Conservation (phyloP, 2,888 invertebrate genomes). For the Agonopterix heracliana region DNA sequence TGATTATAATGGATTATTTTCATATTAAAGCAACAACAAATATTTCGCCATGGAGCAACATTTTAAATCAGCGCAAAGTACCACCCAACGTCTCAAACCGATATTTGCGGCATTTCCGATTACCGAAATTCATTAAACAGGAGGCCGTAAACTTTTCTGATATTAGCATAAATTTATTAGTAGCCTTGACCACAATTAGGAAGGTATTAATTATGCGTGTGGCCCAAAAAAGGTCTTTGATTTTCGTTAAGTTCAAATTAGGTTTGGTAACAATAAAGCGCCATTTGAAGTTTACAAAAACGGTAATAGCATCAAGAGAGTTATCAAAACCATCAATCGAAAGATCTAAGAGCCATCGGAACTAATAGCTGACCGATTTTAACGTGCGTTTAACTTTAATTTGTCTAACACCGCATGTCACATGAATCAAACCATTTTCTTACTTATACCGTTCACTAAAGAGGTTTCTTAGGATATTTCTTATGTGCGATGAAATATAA, state of each 20-base stretch:
- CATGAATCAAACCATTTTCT: too few relatives aligned
- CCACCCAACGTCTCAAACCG: constrained; percentile 40
- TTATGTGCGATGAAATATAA: too few relatives aligned
- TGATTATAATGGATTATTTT: too few relatives aligned
- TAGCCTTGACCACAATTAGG: constrained; percentile 48
- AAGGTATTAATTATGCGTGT: constrained; percentile 47
- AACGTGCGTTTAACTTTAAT: constrained; percentile 27
- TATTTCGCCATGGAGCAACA: constrained; percentile 4
- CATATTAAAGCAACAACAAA: too few relatives aligned
- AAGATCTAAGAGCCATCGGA: constrained; percentile 19
- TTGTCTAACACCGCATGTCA: too few relatives aligned
- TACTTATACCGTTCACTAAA: too few relatives aligned
- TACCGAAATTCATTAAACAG: constrained; percentile 50
- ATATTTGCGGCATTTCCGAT: constrained; percentile 66
- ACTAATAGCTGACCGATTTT: constrained; percentile 41
- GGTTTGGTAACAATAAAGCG: not conserved
- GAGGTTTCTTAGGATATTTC: too few relatives aligned
- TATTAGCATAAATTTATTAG: constrained; percentile 65
- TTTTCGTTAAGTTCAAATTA: not conserved
- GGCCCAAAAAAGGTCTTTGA: constrained; percentile 21
- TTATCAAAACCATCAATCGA: constrained; percentile 49
- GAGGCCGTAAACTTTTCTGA: constrained; percentile 38
- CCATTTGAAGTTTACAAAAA: constrained; percentile 3
- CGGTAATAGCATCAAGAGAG: constrained; percentile 19
- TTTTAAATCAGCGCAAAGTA: constrained; percentile 17